Conservation (phyloP, 2,888 invertebrate species). For the Ophioninae sp. region DNA sequence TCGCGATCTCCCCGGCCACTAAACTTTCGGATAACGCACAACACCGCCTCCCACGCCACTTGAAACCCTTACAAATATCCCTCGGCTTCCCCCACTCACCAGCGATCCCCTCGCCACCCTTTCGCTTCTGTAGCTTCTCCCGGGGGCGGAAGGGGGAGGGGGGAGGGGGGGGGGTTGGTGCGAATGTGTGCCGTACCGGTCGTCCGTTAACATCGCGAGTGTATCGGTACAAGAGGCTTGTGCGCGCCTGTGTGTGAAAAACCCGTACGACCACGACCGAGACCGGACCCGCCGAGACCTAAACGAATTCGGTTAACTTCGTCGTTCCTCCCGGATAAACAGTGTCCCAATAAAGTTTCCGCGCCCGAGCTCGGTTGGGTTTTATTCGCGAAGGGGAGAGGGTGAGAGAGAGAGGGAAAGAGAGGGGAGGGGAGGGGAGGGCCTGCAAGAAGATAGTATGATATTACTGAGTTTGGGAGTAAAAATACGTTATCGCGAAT, state of each 20-base stretch:
- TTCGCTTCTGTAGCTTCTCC: constrained; percentile 55
- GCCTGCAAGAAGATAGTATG: constrained; percentile 17
- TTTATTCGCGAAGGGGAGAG: neutral
- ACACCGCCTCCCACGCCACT: constrained; percentile 65
- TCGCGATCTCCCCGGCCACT: constrained; percentile 73
- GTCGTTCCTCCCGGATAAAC: constrained; percentile 61
- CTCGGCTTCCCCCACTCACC: constrained; percentile 50
- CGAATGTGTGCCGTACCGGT: constrained; percentile 37
- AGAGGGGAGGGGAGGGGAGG: too few relatives aligned
- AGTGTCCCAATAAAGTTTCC: constrained; percentile 61
- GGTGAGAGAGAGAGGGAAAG: too few relatives aligned
- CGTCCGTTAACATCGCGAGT: neutral
- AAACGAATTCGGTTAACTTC: constrained; percentile 64
- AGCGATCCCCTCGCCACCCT: constrained; percentile 44
- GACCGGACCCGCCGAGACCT: constrained; percentile 52
- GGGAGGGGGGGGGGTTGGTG: too few relatives aligned
- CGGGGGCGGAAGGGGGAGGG: too few relatives aligned
- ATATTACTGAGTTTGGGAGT: constrained; percentile 24
- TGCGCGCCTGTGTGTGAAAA: constrained; percentile 44
- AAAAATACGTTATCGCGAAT: constrained; percentile 27
- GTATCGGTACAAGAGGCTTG: constrained; percentile 1
- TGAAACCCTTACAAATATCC: constrained; percentile 69
- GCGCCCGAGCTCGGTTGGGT: constrained; percentile 14
- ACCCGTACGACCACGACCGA: constrained; percentile 57
- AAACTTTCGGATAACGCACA: constrained; percentile 77